These are phyloP conservation scores for Herpetotheres cachinnans DNA, from an alignment of 2,113 vertebrate species.

Conservation along the genomic window DNA sequence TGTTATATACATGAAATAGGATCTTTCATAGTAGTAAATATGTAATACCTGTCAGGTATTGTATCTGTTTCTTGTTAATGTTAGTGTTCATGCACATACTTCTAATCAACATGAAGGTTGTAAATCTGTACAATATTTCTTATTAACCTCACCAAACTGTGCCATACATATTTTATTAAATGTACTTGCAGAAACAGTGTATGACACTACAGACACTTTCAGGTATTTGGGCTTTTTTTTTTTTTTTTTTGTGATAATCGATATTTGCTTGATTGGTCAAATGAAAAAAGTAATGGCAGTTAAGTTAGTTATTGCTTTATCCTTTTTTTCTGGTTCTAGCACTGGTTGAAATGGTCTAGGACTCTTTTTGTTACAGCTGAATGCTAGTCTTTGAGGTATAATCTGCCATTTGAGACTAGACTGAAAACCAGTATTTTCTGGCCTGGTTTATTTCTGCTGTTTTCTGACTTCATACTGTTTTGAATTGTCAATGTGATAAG, in stretches of 20 bases:
- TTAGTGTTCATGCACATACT: not conserved
- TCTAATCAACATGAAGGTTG: not conserved
- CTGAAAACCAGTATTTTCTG: not conserved
- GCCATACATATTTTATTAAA: not conserved
- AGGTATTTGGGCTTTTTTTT: not conserved
- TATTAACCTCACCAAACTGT: not conserved
- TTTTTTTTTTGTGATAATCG: not conserved
- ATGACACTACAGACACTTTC: not conserved
- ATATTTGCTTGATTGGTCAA: not conserved
- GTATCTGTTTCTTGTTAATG: not conserved
- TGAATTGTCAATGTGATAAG: not conserved
- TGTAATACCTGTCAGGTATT: not conserved
- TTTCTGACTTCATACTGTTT: not conserved
- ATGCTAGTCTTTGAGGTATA: not conserved
- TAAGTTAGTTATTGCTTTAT: not conserved
- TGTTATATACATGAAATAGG: not conserved
- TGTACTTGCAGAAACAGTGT: not conserved
- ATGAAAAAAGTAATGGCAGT: not conserved
- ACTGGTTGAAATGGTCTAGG: not conserved
- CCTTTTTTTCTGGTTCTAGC: not conserved
- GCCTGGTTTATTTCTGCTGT: not conserved
- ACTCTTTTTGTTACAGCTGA: not conserved
- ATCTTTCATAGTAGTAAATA: not conserved
- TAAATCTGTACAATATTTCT: not conserved
- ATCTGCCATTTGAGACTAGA: not conserved